phyloP scores from a whole-genome alignment of 2,113 vertebrate genomes.

The Erythrocercus mccallii region DNA sequence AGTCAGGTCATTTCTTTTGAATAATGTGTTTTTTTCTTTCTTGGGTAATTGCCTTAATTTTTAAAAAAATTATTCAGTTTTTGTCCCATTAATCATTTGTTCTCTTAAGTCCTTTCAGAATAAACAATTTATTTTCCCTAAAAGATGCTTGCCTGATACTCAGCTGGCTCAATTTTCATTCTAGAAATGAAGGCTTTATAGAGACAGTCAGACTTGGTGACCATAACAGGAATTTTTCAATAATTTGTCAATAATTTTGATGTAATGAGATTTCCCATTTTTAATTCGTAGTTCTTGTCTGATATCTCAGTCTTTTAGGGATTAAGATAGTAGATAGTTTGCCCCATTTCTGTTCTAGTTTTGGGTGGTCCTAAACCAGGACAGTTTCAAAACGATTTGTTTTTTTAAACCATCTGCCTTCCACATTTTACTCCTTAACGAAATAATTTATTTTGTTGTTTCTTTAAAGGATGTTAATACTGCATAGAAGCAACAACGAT shows the following conservation, averaged over 20 bases:
- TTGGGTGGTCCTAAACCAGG: slow-evolving; percentile 65
- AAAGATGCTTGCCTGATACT: neutral
- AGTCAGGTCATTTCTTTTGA: neutral
- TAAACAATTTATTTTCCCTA: neutral
- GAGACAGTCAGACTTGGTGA: neutral
- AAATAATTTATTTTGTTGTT: slow-evolving; percentile 63
- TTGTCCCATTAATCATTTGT: neutral
- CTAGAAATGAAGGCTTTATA: neutral
- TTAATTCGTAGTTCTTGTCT: neutral
- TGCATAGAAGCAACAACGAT: slow-evolving; percentile 1
- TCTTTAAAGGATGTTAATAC: slow-evolving; percentile 43
- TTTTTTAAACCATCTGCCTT: slow-evolving; percentile 67
- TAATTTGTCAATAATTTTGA: neutral
- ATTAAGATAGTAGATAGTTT: neutral
- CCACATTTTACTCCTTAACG: slow-evolving; percentile 66
- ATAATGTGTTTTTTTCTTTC: neutral
- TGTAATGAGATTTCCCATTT: neutral
- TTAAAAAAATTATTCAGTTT: neutral
- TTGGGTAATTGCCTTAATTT: neutral
- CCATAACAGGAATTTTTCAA: neutral
- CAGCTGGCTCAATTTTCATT: neutral
- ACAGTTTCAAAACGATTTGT: slow-evolving; percentile 37
- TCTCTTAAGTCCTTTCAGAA: neutral
- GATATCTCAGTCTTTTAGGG: neutral
- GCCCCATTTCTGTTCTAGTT: neutral